Evolutionary conservation across 2,113 vertebrate species (phyloP).

Genomic region (Thermophis baileyi): DNA sequence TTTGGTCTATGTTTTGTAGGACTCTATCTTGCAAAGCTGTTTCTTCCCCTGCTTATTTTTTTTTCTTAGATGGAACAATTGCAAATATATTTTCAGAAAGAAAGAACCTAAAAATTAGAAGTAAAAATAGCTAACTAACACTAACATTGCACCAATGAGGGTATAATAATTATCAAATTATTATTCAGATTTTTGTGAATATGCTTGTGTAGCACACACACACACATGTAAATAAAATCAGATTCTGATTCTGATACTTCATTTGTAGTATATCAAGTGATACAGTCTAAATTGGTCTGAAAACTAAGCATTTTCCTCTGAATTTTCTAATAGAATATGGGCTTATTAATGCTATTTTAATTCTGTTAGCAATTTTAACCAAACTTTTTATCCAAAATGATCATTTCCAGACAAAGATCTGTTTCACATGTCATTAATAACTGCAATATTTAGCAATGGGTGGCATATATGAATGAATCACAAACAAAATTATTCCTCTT

Average conservation of each 20-base stretch:
- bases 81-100: background rate
- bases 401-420: background rate
- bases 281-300: background rate
- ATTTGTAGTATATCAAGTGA: background rate
- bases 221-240: background rate
- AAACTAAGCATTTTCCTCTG: background rate
- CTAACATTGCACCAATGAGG: background rate
- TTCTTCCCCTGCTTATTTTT: background rate
- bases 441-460: background rate
- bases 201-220: background rate
- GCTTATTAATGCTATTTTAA: background rate
- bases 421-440: background rate
- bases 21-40: background rate
- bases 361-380: background rate
- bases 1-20: constrained; percentile 6
- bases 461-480: background rate
- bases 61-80: background rate
- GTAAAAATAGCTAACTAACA: constrained; percentile 2
- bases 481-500: background rate
- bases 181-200: background rate
- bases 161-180: background rate
- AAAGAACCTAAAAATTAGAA: background rate
- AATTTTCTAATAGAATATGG: background rate
- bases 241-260: background rate
- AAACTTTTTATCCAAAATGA: background rate